Base-by-base conservation (phyloP, 2,888 invertebrate species). In the Eumerus sabulonum region DNA sequence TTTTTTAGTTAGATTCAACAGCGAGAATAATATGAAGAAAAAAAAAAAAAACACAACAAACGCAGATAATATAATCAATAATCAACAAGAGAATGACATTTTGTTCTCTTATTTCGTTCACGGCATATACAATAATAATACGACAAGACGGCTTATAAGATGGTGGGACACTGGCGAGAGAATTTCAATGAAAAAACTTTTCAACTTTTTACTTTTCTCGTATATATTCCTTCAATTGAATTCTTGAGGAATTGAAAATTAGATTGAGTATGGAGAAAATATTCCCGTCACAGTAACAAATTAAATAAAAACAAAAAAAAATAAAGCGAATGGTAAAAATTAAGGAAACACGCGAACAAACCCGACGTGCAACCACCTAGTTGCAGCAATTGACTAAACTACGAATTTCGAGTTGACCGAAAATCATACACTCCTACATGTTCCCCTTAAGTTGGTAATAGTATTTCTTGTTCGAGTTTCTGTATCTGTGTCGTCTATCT, bases 381-480 rank as follows among this genome's bases (percentile, higher is more conserved):
- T 77, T 67, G 76, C 76, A 77, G 62, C 62, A 72, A 67, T 77
- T 66, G 76, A 77, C 76, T 77, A 57, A 77, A 76, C 47, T 66
- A 66, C 72, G 50, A 72, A 17, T 66, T 60, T 76, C 71, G 57
- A 9, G 47, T 76, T 76, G 66, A 53, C 54, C 71, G 71, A 76
- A 76, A 81, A 76, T 71, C 53, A 47, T 74, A 66, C 50, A 27
- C 27, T 27, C 27, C 3, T 27, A 4, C 27, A 27, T 27, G 27
- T 27, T 27, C 27, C 27, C 27, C 38, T 7, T 60, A 47, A 16
- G 59, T 51, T 64, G 36, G 63, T 51, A 47, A 47, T 68, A 36
- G 67, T 64, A 60, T 72, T 72, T 68, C 42, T 44, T 82, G 27
- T 27, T 68, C 35, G 18, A n/a, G 42, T 59, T 72, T 45, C 63